phyloP scores from a whole-genome alignment of 2,113 vertebrate species.

The Rhagologus leucostigma region DNA sequence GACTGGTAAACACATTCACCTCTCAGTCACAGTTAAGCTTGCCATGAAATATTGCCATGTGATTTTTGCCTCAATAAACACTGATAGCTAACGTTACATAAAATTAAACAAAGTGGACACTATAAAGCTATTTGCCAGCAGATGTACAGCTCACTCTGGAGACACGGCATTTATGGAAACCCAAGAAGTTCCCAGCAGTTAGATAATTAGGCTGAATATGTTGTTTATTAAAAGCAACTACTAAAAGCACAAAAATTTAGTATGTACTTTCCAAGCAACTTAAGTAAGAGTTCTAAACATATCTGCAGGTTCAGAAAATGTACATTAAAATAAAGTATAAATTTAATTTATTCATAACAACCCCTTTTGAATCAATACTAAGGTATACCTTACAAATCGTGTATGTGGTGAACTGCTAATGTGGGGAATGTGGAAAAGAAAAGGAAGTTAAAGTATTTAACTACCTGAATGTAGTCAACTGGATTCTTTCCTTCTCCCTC shows the following conservation, averaged over 20 bases:
- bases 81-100: not conserved
- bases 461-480: conserved; percentile 97
- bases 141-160: not conserved
- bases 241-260: not conserved
- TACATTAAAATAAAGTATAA: not conserved
- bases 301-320: not conserved
- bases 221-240: not conserved
- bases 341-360: not conserved
- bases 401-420: not conserved
- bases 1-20: not conserved
- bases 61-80: not conserved
- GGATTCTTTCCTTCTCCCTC: conserved; percentile 98
- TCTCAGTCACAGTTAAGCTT: not conserved
- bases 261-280: not conserved
- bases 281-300: not conserved
- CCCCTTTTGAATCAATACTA: not conserved
- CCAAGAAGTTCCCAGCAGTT: not conserved
- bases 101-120: not conserved
- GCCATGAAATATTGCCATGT: not conserved
- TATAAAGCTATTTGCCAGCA: not conserved
- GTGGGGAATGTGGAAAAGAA: not conserved
- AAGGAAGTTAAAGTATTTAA: not conserved
- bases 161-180: not conserved
- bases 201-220: not conserved
- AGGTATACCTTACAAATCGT: not conserved